Evolutionary conservation across 2,113 vertebrate species (phyloP).

Genomic region (Tenebrosternarchus preto): DNA sequence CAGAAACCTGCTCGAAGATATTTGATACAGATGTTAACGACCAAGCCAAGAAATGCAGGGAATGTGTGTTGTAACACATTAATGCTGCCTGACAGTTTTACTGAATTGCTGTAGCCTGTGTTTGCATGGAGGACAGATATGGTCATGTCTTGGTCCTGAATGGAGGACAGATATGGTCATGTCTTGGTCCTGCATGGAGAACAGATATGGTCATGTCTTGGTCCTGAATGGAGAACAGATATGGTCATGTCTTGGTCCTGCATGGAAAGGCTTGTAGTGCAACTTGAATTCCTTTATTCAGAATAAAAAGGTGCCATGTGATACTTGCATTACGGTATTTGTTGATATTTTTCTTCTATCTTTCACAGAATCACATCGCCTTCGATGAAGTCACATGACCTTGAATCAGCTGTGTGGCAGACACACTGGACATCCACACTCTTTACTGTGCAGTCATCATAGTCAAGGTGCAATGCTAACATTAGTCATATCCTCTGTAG

Average conservation of each 20-base stretch:
- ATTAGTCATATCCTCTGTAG: conserved; percentile 54
- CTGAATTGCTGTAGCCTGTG: conserved; percentile 38
- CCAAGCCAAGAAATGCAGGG: neutral
- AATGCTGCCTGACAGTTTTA: conserved; percentile 3
- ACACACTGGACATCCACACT: conserved; percentile 94
- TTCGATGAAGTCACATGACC: conserved; percentile 99
- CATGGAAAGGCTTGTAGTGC: neutral
- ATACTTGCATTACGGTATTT: too few species aligned
- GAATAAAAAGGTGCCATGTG: neutral
- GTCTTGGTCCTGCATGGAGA: conserved; percentile 54
- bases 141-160: neutral
- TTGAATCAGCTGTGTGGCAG: conserved; percentile 82
- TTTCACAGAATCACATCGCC: conserved; percentile 92
- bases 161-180: too few species aligned
- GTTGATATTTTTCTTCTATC: conserved; percentile 19
- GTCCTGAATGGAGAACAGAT: too few species aligned
- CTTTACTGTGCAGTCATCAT: conserved; percentile 84
- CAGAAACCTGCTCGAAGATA: conserved; percentile 13
- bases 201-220: conserved; percentile 13
- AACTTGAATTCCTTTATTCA: neutral
- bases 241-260: too few species aligned
- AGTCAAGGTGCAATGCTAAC: conserved; percentile 73
- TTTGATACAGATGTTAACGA: neutral
- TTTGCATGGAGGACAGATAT: conserved; percentile 45
- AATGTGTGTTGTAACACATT: conserved; percentile 5